Percentiles rank a stretch among this genome's conserved stretches.
phyloP scores from a whole-genome alignment of 2,797 vertebrate species.

The Euthynnus affinis region DNA sequence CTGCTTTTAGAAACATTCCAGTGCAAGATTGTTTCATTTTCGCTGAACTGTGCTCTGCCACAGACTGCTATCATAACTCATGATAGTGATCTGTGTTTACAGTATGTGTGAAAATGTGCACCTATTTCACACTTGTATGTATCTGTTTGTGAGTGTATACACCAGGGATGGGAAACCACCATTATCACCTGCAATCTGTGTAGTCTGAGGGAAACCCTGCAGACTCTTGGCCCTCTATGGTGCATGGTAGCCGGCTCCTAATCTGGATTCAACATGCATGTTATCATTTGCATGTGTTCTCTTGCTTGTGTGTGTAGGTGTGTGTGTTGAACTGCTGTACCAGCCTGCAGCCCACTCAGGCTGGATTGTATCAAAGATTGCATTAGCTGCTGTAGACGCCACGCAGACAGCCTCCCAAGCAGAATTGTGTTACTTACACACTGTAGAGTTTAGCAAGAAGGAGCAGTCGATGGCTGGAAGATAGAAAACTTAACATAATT shows the following conservation, averaged over 20 bases:
- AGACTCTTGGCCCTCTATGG: slow-evolving; percentile 3
- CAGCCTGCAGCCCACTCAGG: slow-evolving; percentile 67
- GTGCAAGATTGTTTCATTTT: slow-evolving; percentile 21
- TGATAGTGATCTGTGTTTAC: background rate
- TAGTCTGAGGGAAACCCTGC: slow-evolving; percentile 11
- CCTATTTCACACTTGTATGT: slow-evolving; percentile 20
- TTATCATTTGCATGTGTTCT: slow-evolving; percentile 31
- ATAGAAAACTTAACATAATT: slow-evolving; percentile 11
- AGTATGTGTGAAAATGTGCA: slow-evolving; percentile 4
- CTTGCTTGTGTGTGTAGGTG: slow-evolving; percentile 25
- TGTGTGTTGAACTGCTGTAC: slow-evolving; percentile 57
- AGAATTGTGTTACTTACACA: slow-evolving; percentile 34
- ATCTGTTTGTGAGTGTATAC: background rate
- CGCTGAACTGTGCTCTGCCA: background rate
- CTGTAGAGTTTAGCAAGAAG: slow-evolving; percentile 31
- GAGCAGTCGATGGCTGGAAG: slow-evolving; percentile 5
- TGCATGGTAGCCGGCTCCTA: slow-evolving; percentile 4
- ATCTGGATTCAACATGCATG: slow-evolving; percentile 33
- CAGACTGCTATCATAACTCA: background rate
- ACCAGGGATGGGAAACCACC: background rate
- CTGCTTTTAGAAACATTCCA: slow-evolving; percentile 17
- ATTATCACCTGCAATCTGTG: slow-evolving; percentile 2
- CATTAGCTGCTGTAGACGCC: slow-evolving; percentile 67
- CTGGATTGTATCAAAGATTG: slow-evolving; percentile 70
- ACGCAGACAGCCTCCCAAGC: slow-evolving; percentile 52